Percentiles rank a stretch among this genome's conserved stretches.
Conservation (phyloP, 2,113 vertebrate species). For the Electrona antarctica region DNA sequence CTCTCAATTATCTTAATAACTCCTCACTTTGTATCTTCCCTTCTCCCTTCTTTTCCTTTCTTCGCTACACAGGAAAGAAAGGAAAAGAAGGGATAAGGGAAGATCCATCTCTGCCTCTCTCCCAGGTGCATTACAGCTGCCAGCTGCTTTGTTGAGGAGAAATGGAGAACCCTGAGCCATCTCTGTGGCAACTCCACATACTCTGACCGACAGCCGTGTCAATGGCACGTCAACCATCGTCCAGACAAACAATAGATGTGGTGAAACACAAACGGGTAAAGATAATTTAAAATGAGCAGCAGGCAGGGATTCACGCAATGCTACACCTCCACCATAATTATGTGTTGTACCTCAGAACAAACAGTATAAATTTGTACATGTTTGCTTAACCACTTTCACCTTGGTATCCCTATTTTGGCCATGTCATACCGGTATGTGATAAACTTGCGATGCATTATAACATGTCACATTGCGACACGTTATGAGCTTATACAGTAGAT, state of each 20-base stretch:
- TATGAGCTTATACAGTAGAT: too few relatives aligned
- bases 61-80: background rate
- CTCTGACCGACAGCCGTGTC: constrained; percentile 54
- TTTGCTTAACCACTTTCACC: too few relatives aligned
- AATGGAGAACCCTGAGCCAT: constrained; percentile 23
- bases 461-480: too few relatives aligned
- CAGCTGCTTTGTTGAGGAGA: constrained; percentile 39
- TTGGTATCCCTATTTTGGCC: too few relatives aligned
- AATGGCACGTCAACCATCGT: constrained; percentile 36
- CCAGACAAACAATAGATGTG: constrained; percentile 36
- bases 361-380: too few relatives aligned
- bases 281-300: background rate
- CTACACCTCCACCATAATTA: too few relatives aligned
- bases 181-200: constrained; percentile 38
- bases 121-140: constrained; percentile 43
- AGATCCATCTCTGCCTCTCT: constrained; percentile 12
- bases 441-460: too few relatives aligned
- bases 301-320: too few relatives aligned
- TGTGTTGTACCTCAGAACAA: too few relatives aligned
- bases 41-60: background rate
- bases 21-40: constrained; percentile 14
- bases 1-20: constrained; percentile 33
- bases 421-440: too few relatives aligned
- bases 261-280: constrained; percentile 5
- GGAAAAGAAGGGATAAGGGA: too few relatives aligned